Evolutionary conservation across 1,140 invertebrate species (phyloP), one percentile per base, ranked within the genome.

Genomic region (Drosophila oshimai): DNA sequence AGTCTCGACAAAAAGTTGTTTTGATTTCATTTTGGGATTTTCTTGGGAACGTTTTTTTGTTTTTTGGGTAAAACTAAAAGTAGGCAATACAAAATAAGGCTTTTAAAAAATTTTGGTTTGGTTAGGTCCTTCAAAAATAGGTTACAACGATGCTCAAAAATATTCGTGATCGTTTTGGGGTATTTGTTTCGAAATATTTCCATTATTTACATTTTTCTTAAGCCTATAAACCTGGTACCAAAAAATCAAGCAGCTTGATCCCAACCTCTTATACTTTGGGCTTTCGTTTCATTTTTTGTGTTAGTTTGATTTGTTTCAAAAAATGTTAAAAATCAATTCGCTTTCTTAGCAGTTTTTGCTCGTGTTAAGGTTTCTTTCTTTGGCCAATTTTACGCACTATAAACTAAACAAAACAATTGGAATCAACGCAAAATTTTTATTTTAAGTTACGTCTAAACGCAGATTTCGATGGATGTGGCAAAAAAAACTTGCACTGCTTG

Each of bases 401-500:
- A 79, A 88, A 89, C 83, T 88, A 88, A 88, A 89, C 70, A 89
- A 88, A 88, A 89, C 58, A 58, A 57, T 67, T 45, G 3, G 24
- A 74, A 57, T 10, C 15, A 74, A 53, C 28, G 24, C 20, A 65
- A 65, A 74, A 39, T 26, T 71, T 53, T 62, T 4, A 15, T 24
- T 24, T 60, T 49, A 26, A 61, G 17, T 55, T 20, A 18, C 18
- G 18, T 17, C n/a, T 58, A 28, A 46, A 36, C 18, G 50, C 58
- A 54, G 10, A 29, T 65, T 29, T 42, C 9, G 9, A 53, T 78
- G 69, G 67, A 68, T 80, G 65, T 75, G 81, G 73, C 81, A 86
- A 74, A 89, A n/a, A 87, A 90, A 90, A 90, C 80, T 90, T 90
- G 89, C 89, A 90, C 89, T 89, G 84, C 74, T 78, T 46, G 44